Base-by-base conservation (phyloP, 2,113 vertebrate species). In the Aegotheles bennettii region DNA sequence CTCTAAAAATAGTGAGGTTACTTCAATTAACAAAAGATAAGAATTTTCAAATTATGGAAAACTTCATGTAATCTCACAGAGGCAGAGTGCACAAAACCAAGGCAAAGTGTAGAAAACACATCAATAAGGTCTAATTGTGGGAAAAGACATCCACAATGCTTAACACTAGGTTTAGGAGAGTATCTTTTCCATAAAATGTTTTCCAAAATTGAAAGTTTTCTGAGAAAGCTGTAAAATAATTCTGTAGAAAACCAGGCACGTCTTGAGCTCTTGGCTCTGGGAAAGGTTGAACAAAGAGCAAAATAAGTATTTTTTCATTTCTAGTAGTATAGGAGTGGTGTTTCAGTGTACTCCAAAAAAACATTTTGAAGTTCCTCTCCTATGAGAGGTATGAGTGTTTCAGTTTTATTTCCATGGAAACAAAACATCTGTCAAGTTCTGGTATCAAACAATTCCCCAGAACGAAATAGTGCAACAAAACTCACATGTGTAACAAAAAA, bases 11-110 rank as follows among this genome's bases (percentile, higher is more conserved):
- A 97, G 59, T 5, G 26, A 95, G 78, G 87, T 80, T 73, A 84
- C 95, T 96, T 84, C 84, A 40, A 28, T 71, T 29, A 94, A 90
- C 77, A 89, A 91, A 90, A 90, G 91, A 92, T 92, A 87, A 94
- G 76, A 50, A 65, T 95, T 94, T 86, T 90, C 35, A 69, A 86
- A 59, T 80, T 90, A 85, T 92, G 90, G 71, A 85, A 95, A 96
- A 54, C 20, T 68, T 75, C 45, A 35, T 65, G 79, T 79, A 84
- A 94, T 77, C 81, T 85, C 25, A 69, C 50, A 87, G 17, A 88
- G 71, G 63, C 71, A 64, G 24, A 92, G 21, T 4, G 69, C 45
- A 90, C 23, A 80, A 91, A 93, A 74, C 45, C 56, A 69, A 89
- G 56, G 59, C 53, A 77, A 87, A 94, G 50, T 51, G 18, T 70